Percentiles rank a stretch among this genome's conserved stretches.
phyloP scores from a whole-genome alignment of 2,888 invertebrate species.

The Hydrotaea cyrtoneurina region DNA sequence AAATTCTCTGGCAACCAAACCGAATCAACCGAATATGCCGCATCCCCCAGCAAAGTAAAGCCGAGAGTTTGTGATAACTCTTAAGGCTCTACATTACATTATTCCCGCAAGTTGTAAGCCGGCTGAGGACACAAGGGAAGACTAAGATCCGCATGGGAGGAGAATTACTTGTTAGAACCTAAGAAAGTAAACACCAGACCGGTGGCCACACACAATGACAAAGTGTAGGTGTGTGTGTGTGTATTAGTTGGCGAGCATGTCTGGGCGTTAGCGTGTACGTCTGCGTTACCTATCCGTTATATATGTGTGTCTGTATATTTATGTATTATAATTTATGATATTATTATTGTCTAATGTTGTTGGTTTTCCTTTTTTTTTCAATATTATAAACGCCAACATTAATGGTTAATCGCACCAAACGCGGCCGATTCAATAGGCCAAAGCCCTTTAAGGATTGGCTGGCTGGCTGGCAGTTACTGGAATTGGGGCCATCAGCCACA shows the following conservation, averaged over 20 bases:
- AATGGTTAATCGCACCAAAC: slow-evolving; percentile 11
- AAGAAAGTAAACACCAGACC: too few relatives aligned
- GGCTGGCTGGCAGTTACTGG: slow-evolving; percentile 11
- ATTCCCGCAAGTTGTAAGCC: too few relatives aligned
- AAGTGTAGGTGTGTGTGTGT: too few relatives aligned
- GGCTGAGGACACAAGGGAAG: too few relatives aligned
- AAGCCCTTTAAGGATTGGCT: slow-evolving; percentile 23
- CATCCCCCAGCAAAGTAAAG: too few relatives aligned
- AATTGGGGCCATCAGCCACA: not conserved
- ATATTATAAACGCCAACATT: slow-evolving; percentile 28
- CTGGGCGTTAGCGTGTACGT: not conserved
- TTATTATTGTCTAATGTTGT: slow-evolving; percentile 35
- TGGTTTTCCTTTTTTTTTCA: slow-evolving; percentile 27
- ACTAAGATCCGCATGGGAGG: too few relatives aligned
- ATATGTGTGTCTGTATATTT: not conserved
- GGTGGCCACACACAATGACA: too few relatives aligned
- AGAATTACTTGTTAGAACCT: too few relatives aligned
- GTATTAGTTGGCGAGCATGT: not conserved
- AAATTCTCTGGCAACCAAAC: too few relatives aligned
- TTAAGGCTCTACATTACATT: too few relatives aligned
- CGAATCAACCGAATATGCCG: too few relatives aligned
- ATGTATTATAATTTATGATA: slow-evolving; percentile 45
- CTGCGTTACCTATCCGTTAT: not conserved
- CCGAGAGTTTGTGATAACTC: too few relatives aligned
- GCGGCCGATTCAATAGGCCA: not conserved